These are phyloP conservation scores for Damaliscus lunatus DNA, from an alignment of 2,113 vertebrate species.

Conservation along the genomic window DNA sequence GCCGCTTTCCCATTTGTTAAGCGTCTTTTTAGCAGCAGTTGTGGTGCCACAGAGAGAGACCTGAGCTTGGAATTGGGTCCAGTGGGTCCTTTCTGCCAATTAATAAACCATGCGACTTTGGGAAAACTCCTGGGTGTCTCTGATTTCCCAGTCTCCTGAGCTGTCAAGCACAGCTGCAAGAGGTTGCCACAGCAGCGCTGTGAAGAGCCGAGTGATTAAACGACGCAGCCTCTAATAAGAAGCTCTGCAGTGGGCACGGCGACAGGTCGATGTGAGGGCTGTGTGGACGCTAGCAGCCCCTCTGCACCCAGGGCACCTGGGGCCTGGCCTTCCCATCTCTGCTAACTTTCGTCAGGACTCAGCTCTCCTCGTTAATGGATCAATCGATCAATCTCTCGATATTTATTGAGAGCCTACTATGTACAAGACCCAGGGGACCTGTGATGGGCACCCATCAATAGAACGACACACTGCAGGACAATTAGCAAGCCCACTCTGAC, in stretches of 20 bases:
- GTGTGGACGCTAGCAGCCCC: fast-evolving
- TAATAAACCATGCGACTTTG: neutral
- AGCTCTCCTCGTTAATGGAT: neutral
- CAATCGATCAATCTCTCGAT: conserved; percentile 34
- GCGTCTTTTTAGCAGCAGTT: neutral
- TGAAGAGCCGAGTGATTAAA: neutral
- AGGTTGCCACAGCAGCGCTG: fast-evolving
- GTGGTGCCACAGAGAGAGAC: neutral
- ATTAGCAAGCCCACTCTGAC: neutral
- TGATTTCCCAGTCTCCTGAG: neutral
- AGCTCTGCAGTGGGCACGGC: fast-evolving
- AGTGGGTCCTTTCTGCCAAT: neutral
- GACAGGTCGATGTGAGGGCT: fast-evolving
- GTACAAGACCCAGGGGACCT: conserved; percentile 1
- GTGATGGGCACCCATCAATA: neutral
- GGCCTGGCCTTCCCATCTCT: neutral
- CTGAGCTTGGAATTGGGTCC: neutral
- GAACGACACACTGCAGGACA: neutral
- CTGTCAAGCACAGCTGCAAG: neutral
- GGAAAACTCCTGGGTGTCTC: neutral
- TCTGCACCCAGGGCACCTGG: neutral
- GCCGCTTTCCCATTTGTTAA: neutral
- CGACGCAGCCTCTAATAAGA: neutral
- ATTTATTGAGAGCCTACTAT: conserved; percentile 56
- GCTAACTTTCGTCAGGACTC: neutral